Base-by-base conservation (phyloP, 1,140 invertebrate species). In the Drosophila melanica region DNA sequence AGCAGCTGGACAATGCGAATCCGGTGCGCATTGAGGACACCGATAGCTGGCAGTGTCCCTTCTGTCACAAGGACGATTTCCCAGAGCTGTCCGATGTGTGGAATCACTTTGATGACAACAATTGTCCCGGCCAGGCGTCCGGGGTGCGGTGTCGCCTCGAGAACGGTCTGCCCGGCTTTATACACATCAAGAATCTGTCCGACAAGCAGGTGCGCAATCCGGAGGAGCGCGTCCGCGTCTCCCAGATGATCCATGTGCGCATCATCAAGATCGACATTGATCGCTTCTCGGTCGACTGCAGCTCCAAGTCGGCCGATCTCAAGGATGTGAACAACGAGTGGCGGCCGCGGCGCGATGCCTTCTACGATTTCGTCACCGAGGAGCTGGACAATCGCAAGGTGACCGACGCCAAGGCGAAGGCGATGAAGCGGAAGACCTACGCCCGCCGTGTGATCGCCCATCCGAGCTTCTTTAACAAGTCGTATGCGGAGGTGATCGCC, bases 401-500 rank as follows among this genome's bases (percentile, higher is more conserved):
- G 79, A 95, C 95, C 58, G 96, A 98, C 51, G 94, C 95, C 6
- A 97, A 91, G 96, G 98, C 85, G 92, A 95, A 5, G 96, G 97
- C 90, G 93, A 95, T 81, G 92, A 95, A 41, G 95, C 96, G 92
- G 0, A 89, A 96, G 95, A 47, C 98, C 96, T 91, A 96, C 16
- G 84, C 98, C 0, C 99, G 99, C 81, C 94, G 99, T 7, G 98
- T 99, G 0, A 99, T 99, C 63, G 97, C 98, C 14, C 99, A 99
- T 94, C 98, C 98, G 0, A 96, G 97, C 0, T 99, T 99, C 93
- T 96, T 99, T 77, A 99, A 99, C 91, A 98, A 99, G 70, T 97
- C 96, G 10, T 99, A 96, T 91, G 94, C 95, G 0, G 97, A 99
- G 87, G 97, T 97, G 1, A 97, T 99, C 80, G 97, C 97, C 89